phyloP scores from a whole-genome alignment of 2,113 vertebrate species.

The Salvelinus namaycush region DNA sequence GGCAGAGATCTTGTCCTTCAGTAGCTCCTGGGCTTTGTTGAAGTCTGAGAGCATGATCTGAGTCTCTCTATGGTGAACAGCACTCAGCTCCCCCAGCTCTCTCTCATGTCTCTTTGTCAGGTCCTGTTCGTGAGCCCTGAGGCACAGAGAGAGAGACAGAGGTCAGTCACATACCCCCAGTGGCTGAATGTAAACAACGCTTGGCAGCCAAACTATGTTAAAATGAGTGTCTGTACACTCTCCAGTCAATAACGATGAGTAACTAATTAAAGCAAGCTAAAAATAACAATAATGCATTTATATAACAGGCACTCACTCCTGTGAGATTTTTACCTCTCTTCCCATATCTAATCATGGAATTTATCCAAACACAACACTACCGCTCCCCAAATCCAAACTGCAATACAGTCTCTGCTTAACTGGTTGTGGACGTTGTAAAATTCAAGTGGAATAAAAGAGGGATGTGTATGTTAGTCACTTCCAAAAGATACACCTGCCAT shows the following conservation, averaged over 20 bases:
- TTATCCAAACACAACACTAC: background rate
- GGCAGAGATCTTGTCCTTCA: slow-evolving; percentile 96
- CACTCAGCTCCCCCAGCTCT: slow-evolving; percentile 86
- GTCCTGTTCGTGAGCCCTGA: slow-evolving; percentile 94
- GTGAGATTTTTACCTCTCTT: too few species aligned
- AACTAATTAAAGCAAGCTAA: too few species aligned
- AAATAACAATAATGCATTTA: too few species aligned
- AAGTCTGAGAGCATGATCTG: slow-evolving; percentile 95
- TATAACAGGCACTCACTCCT: too few species aligned
- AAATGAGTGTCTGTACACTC: too few species aligned
- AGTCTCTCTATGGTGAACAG: slow-evolving; percentile 88
- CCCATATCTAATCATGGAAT: background rate
- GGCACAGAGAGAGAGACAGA: background rate
- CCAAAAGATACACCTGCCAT: background rate
- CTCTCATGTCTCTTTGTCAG: slow-evolving; percentile 90
- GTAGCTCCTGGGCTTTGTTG: slow-evolving; percentile 97
- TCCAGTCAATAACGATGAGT: too few species aligned
- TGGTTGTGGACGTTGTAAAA: background rate
- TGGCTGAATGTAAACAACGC: too few species aligned
- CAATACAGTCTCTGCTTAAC: background rate
- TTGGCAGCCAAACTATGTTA: too few species aligned
- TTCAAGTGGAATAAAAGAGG: background rate
- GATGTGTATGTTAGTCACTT: background rate
- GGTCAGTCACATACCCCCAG: too few species aligned
- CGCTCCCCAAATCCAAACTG: too few species aligned